Base-by-base conservation (phyloP, 2,888 invertebrate species). In the Lithodes maja region DNA sequence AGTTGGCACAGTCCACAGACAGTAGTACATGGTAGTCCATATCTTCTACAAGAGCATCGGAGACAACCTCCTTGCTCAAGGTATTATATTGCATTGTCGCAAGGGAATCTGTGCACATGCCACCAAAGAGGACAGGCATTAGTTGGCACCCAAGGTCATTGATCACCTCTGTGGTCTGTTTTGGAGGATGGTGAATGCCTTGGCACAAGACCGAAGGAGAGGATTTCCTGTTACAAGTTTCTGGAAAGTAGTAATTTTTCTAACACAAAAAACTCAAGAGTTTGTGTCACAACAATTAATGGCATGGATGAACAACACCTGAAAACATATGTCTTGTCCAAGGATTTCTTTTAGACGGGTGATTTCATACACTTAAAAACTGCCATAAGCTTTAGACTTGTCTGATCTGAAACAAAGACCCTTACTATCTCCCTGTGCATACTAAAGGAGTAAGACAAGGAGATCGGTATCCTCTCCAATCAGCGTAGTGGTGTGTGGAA, bases 1-100 rank as follows among this genome's bases (percentile, higher is more conserved):
- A 83, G 7, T 69, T 80, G 86, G 80, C 86, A 86, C 52, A 33
- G 68, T 79, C 86, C 80, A 86, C 86, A 86, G 17, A 54, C 80
- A 17, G 68, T 9, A 52, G 61, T 1, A 80, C 86, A 80, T 68
- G 80, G 80, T 12, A 86, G 68, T 68, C 86, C 86, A 80, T 80
- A 80, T 69, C 86, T 79, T 74, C 71, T 55, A 69, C 86, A 79
- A 53, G 55, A 55, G 83, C 85, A 85, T 15, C 78, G 33, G 2
- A 75, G 50, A 33, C 78, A 15, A n/a, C 55, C 55, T 55, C 9
- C 55, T 55, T 55, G 55, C 55, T 55, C 5, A 55, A 55, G 55
- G 55, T 55, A 55, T 55, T 55, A 55, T 55, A 55, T 55, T 9
- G 9, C 55, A 55, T 55, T 55, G 3, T 55, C 9, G 55, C 5